phyloP scores from a whole-genome alignment of 2,888 invertebrate genomes.

The Melanargia galathea region DNA sequence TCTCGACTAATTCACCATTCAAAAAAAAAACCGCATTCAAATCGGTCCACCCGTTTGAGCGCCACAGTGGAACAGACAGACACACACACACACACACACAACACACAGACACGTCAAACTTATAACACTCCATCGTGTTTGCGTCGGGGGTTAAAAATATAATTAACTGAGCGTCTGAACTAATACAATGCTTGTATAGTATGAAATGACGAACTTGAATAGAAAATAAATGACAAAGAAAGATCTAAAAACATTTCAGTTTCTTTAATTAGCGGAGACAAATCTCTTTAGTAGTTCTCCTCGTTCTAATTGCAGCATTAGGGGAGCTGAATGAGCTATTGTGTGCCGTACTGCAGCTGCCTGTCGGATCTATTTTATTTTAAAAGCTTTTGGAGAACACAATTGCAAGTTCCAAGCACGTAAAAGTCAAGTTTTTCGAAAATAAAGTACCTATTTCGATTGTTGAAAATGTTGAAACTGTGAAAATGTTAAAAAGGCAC shows the following conservation, averaged over 20 bases:
- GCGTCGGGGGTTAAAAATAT: too few species aligned
- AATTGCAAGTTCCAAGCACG: slow-evolving; percentile 48
- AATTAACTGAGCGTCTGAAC: too few species aligned
- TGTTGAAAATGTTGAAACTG: background rate
- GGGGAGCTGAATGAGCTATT: slow-evolving; percentile 68
- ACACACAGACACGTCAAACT: too few species aligned
- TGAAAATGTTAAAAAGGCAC: too few species aligned
- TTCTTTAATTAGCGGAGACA: slow-evolving; percentile 71
- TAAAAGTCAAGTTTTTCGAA: slow-evolving; percentile 25
- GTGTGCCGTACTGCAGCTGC: slow-evolving; percentile 44
- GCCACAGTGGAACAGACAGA: too few species aligned
- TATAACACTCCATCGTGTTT: too few species aligned
- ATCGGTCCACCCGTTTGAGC: too few species aligned
- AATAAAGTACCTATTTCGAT: slow-evolving; percentile 9
- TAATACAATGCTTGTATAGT: too few species aligned
- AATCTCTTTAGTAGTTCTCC: slow-evolving; percentile 71
- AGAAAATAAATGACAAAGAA: slow-evolving; percentile 24
- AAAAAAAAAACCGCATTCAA: too few species aligned
- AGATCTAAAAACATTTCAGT: slow-evolving; percentile 53
- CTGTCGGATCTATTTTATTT: slow-evolving; percentile 64
- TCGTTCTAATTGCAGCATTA: slow-evolving; percentile 75
- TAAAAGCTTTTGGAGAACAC: slow-evolving; percentile 57
- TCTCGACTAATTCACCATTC: too few species aligned
- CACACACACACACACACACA: too few species aligned
- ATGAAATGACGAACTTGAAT: slow-evolving; percentile 1